Percentiles rank a stretch among this genome's conserved stretches.
Evolutionary conservation across 2,113 vertebrate genomes (phyloP).

Genomic region (Pycnonotus jocosus): DNA sequence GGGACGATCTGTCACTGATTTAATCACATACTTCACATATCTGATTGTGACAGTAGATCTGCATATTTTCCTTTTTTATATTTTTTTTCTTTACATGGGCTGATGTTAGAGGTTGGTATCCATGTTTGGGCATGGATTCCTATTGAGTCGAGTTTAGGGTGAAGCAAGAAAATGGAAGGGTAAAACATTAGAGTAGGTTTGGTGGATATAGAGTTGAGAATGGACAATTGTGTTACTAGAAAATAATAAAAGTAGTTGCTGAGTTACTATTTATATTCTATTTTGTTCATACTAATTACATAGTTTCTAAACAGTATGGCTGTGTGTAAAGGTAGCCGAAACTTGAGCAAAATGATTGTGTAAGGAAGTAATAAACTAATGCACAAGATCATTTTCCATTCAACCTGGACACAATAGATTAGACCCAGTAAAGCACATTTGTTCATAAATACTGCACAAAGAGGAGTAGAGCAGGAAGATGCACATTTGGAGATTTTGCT

Average conservation of each 20-base stretch:
- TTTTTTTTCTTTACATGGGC: not conserved
- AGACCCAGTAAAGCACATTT: not conserved
- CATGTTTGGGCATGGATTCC: not conserved
- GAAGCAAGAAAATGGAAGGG: not conserved
- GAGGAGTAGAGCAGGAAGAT: not conserved
- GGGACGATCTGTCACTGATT: not conserved
- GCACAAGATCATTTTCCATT: not conserved
- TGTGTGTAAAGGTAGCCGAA: not conserved
- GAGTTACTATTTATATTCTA: not conserved
- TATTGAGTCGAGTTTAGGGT: fast-evolving
- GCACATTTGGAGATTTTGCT: not conserved
- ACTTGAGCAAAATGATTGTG: not conserved
- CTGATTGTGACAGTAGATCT: not conserved
- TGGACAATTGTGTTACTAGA: not conserved
- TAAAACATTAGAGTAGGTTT: not conserved
- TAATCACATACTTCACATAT: not conserved
- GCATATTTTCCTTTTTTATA: not conserved
- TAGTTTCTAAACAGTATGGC: not conserved
- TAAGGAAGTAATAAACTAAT: not conserved
- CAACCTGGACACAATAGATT: not conserved
- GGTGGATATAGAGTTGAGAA: not conserved
- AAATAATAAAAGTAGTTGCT: not conserved
- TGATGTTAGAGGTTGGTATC: not conserved
- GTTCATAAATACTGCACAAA: not conserved
- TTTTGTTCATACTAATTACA: not conserved